Evolutionary conservation across 2,113 vertebrate species (phyloP).

Genomic region (Camelus dromedarius): DNA sequence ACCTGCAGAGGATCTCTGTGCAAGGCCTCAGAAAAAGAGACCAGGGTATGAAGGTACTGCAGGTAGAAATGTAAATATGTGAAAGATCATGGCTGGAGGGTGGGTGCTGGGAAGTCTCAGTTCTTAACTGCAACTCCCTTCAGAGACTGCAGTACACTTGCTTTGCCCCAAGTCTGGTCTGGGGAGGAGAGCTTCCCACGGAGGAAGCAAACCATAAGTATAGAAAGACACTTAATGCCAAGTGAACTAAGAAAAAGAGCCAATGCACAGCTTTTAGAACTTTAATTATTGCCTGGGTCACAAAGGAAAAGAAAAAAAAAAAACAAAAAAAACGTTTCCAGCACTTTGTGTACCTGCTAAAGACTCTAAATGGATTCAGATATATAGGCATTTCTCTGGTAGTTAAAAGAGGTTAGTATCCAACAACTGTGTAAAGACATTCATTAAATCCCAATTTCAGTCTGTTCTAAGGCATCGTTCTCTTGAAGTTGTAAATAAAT

Average conservation of each 20-base stretch:
- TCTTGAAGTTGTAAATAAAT: constrained; percentile 68
- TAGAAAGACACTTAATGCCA: neutral
- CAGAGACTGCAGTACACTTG: neutral
- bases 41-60: neutral
- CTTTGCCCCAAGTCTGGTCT: neutral
- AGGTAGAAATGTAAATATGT: neutral
- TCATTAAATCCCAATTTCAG: constrained; percentile 77
- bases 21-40: neutral
- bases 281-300: constrained; percentile 38
- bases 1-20: neutral
- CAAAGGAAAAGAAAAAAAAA: neutral
- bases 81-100: neutral
- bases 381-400: constrained; percentile 45
- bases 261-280: neutral
- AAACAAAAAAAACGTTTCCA: neutral
- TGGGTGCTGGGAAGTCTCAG: neutral
- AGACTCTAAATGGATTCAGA: constrained; percentile 55
- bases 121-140: neutral
- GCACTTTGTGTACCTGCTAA: constrained; percentile 42
- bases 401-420: constrained; percentile 52
- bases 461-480: constrained; percentile 61
- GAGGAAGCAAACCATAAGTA: neutral
- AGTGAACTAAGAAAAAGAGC: neutral
- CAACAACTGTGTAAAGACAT: constrained; percentile 64
- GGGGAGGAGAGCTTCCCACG: neutral